Base-by-base conservation (phyloP, 2,888 invertebrate species). In the Trissolcus japonicus region DNA sequence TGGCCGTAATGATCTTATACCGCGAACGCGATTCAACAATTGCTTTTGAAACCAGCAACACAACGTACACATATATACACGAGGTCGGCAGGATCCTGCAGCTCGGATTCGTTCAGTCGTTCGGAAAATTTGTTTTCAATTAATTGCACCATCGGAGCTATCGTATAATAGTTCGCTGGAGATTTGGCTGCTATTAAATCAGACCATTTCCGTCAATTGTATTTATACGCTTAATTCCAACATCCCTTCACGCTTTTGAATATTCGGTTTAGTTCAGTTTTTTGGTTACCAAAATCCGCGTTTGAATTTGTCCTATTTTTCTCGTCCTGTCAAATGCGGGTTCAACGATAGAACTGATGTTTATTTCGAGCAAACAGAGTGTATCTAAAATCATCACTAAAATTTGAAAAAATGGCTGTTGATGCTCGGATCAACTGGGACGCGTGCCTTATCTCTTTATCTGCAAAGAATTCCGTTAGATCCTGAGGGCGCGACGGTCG, bases 71-170 rank as follows among this genome's bases (percentile, higher is more conserved):
- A 35, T 35, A 35, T 35, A 35, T 35, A 35, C 35, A 35, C 7
- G 35, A 9, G 35, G 11, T 1, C 35, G 11, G 35, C 11, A 9
- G 35, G 9, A 35, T 35, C 11, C 35, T 35, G 2, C 35, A 35
- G 35, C 35, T 62, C 46, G 46, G 46, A 16, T 35, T 35, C 51
- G 40, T 41, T 53, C 29, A 51, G 14, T 21, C 41, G 21, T 16
- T 29, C 21, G 53, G 40, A 40, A 62, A 53, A 53, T 54, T 13
- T 62, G 61, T 51, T 62, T 62, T 62, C 61, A 53, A 54, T 54
- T 54, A 63, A 54, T 46, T 46, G 16, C 46, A 16, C 46, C n/a
- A 46, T 46, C 46, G 16, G 46, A 46, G 14, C 46, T 7, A 46
- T 16, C 46, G 16, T n/a, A 46, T 46, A 46, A 46, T 46, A n/a